A percentile compares a stretch with the other conserved stretches of the same genome.
These are phyloP conservation scores for Scaptomyza polygonia DNA, from an alignment of 2,888 invertebrate species.

Conservation along the genomic window DNA sequence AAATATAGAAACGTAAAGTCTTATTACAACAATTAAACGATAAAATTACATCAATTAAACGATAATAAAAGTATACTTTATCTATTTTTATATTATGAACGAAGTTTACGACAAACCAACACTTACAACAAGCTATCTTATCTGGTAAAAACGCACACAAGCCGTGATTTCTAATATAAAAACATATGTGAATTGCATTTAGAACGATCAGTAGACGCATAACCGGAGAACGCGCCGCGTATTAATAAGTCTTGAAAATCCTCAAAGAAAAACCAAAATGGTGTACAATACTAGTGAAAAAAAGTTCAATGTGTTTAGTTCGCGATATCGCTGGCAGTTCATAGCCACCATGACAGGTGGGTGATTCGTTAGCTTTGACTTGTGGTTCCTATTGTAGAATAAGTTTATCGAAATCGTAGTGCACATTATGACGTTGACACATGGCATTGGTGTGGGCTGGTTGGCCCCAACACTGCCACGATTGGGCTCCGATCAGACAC, in stretches of 20 bases:
- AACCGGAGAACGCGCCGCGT: conserved; percentile 16
- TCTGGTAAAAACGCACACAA: conserved; percentile 2
- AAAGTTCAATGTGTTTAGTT: conserved; percentile 49
- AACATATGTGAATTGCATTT: conserved; percentile 20
- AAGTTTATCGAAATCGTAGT: conserved; percentile 47
- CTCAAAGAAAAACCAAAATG: conserved; percentile 45
- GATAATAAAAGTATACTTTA: no score
- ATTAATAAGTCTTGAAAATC: conserved; percentile 1
- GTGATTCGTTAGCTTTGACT: conserved; percentile 9
- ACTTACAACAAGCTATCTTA: neutral
- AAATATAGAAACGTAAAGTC: neutral
- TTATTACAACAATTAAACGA: neutral
- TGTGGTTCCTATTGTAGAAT: neutral
- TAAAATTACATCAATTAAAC: conserved; percentile 1
- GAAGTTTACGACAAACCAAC: no score
- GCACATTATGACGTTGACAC: conserved; percentile 77
- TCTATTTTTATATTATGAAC: neutral
- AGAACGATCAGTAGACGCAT: conserved; percentile 47
- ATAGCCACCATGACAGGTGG: conserved; percentile 71
- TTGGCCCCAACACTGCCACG: conserved; percentile 72
- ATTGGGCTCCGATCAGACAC: conserved; percentile 61
- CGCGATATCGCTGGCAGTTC: conserved; percentile 63
- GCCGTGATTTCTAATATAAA: conserved; percentile 58
- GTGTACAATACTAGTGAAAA: conserved; percentile 23
- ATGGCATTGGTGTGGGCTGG: conserved; percentile 80